Evolutionary conservation across 2,888 invertebrate genomes (phyloP).

Genomic region (Drosophila buzzatii): DNA sequence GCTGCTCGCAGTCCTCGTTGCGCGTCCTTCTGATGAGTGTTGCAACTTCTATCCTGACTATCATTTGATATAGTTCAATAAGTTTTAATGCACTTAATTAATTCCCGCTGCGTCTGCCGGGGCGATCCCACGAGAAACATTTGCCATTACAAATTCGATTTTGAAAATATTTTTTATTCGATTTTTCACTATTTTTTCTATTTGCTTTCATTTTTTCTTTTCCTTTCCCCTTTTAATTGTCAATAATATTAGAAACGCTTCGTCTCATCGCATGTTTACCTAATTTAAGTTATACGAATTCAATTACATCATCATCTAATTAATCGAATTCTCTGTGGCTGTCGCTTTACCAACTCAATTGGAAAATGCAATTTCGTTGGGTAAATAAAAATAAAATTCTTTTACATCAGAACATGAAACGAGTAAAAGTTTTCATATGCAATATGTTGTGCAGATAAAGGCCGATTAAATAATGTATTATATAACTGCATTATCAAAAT

Average conservation of each 20-base stretch:
- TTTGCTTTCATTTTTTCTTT: background rate
- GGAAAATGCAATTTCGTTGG: conserved; percentile 75
- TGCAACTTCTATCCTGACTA: conserved; percentile 23
- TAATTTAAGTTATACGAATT: conserved; percentile 81
- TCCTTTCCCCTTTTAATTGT: conserved; percentile 40
- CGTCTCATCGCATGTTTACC: conserved; percentile 59
- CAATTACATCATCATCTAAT: conserved; percentile 76
- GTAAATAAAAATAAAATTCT: conserved; percentile 58
- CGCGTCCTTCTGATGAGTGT: conserved; percentile 7
- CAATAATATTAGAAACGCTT: conserved; percentile 66
- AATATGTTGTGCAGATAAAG: no score
- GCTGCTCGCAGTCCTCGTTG: conserved; percentile 21
- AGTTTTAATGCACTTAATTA: conserved; percentile 82
- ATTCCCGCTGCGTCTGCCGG: conserved; percentile 63
- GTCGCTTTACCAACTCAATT: conserved; percentile 60
- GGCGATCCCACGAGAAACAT: conserved; percentile 16
- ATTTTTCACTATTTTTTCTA: conserved; percentile 1
- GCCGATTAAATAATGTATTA: no score
- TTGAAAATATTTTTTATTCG: conserved; percentile 48
- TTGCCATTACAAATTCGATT: conserved; percentile 71
- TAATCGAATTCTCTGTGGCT: conserved; percentile 60
- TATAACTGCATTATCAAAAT: no score
- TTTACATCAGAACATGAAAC: conserved; percentile 20
- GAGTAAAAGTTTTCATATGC: no score
- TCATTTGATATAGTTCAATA: conserved; percentile 71